Base-by-base conservation (phyloP, 2,113 vertebrate species). In the Melanerpes formicivorus region DNA sequence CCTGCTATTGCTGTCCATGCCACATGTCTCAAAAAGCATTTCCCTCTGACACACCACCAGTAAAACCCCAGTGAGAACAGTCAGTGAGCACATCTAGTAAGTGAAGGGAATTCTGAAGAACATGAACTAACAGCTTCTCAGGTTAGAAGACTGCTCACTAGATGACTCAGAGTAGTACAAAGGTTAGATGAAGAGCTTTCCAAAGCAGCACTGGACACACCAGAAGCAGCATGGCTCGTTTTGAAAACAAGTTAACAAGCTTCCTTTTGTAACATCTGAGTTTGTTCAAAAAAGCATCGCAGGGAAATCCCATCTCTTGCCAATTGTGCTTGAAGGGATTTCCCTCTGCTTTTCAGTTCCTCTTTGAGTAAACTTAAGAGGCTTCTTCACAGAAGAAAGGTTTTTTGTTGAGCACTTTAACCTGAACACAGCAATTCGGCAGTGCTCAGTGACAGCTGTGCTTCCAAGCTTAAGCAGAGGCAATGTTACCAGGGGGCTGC, bases 261-360 rank as follows among this genome's bases (percentile, higher is more conserved):
- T 86, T 60, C 56, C 56, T 71, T 82, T 84, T 73, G 14, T 55
- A 88, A 88, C 5, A 8, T 62, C 32, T 30, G 14, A 65, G 14
- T 87, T 82, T 75, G 70, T 44, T 85, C 42, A 76, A 90, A 92
- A 84, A 77, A 54, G 37, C 63, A 85, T 64, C 30, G 48, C 23
- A 84, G 73, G 87, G 93, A 90, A 93, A 93, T 83, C 93, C 82
- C 66, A 1, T 42, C 30, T 69, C 82, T 78, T 84, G 62, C 76
- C 70, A 83, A 73, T 1, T 72, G 76, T 29, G 65, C 76, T 91
- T 80, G 63, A 90, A 90, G 82, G 76, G 87, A 91, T 94, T 96
- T 93, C 65, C 93, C 87, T 82, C 79, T 69, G 79, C 65, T 91
- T 77, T 88, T 94, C 95, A 92, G 84, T 90, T 91, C 50, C 69